phyloP scores from a whole-genome alignment of 2,888 invertebrate species.

The Eutolmus rufibarbis region DNA sequence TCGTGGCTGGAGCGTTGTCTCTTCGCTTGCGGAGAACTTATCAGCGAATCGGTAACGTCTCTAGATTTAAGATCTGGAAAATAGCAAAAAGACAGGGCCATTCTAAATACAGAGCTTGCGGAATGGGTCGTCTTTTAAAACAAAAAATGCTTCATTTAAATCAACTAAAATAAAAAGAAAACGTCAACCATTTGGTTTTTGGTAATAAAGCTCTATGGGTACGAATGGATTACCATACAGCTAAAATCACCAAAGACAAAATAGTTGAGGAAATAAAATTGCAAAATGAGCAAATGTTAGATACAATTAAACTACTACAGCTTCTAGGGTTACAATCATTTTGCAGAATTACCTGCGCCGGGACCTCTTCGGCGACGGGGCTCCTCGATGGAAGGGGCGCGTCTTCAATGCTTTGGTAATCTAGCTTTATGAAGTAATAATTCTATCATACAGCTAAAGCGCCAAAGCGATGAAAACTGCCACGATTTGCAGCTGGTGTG shows the following conservation, averaged over 20 bases:
- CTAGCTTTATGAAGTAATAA: conserved; percentile 86
- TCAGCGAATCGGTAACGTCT: conserved; percentile 58
- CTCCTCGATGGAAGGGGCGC: conserved; percentile 46
- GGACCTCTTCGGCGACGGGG: neutral
- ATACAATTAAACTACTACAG: conserved; percentile 44
- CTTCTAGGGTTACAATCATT: neutral
- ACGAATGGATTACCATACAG: conserved; percentile 69
- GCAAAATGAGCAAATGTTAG: neutral
- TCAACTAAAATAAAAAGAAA: conserved; percentile 49
- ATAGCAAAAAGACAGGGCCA: neutral
- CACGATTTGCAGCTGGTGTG: conserved; percentile 36
- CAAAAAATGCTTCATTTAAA: conserved; percentile 8
- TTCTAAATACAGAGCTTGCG: neutral
- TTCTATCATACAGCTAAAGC: conserved; percentile 86
- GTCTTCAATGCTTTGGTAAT: conserved; percentile 86
- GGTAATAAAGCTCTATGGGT: conserved; percentile 79
- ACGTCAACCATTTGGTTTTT: conserved; percentile 68
- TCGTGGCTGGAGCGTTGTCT: conserved; percentile 58
- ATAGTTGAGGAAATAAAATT: conserved; percentile 60
- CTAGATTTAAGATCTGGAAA: conserved; percentile 53
- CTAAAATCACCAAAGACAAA: conserved; percentile 78
- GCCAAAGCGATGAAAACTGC: conserved; percentile 79
- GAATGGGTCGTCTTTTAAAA: neutral
- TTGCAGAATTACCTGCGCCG: neutral
- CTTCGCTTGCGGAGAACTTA: conserved; percentile 60